These are phyloP conservation scores for Hirtodrosophila histrioides DNA, from an alignment of 2,888 invertebrate species.

Conservation along the genomic window DNA sequence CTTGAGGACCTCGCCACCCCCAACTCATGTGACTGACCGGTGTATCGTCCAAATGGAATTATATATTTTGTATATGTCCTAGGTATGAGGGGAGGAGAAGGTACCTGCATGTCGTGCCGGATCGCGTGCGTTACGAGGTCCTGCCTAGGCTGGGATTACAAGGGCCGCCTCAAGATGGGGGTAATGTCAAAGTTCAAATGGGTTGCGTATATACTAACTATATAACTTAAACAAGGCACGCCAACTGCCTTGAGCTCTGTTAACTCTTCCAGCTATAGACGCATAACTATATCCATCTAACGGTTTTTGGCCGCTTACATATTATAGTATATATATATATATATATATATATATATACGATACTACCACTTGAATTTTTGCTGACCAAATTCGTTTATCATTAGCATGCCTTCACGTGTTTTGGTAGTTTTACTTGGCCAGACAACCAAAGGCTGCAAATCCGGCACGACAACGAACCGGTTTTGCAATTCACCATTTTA, in stretches of 20 bases:
- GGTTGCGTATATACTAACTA: background rate
- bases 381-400: slow-evolving; percentile 46
- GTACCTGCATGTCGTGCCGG: slow-evolving; percentile 13
- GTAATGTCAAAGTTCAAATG: slow-evolving; percentile 73
- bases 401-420: slow-evolving; percentile 51
- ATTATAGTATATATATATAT: no score
- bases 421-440: slow-evolving; percentile 9
- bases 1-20: no score
- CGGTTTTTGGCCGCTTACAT: background rate
- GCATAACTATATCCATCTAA: slow-evolving; percentile 38
- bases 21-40: no score
- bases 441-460: background rate
- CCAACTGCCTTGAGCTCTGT: slow-evolving; percentile 23
- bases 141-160: slow-evolving; percentile 21
- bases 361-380: slow-evolving; percentile 13
- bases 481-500: background rate
- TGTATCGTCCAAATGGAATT: no score
- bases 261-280: slow-evolving; percentile 61
- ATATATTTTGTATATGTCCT: no score
- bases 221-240: slow-evolving; percentile 17
- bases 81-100: background rate
- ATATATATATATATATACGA: slow-evolving; percentile 9
- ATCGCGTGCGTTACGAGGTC: slow-evolving; percentile 45
- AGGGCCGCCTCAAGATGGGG: background rate
- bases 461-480: background rate